phyloP scores from a whole-genome alignment of 2,888 invertebrate genomes.

The Xestia ashworthii region DNA sequence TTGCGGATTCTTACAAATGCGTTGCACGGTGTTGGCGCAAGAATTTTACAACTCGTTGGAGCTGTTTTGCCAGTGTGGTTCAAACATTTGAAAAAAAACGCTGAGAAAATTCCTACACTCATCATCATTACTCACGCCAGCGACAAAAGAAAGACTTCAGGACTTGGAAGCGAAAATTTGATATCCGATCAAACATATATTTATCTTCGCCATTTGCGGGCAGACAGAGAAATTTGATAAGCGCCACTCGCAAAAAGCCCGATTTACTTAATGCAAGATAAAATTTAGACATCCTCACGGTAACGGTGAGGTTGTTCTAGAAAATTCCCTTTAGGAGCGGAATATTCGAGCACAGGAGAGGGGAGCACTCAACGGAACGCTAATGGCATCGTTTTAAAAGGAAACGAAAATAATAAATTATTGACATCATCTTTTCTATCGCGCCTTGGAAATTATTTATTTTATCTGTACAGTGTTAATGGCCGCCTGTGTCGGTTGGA shows the following conservation, averaged over 20 bases:
- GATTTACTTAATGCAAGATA: constrained; percentile 79
- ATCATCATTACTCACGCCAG: constrained; percentile 60
- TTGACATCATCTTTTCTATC: constrained; percentile 84
- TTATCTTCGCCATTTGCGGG: constrained; percentile 63
- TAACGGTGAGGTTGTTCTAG: constrained; percentile 76
- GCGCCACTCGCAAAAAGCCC: constrained; percentile 72
- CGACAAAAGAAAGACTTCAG: constrained; percentile 59
- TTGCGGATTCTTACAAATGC: constrained; percentile 22
- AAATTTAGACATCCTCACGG: constrained; percentile 78
- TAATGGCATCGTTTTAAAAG: constrained; percentile 86
- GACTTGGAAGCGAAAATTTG: constrained; percentile 65
- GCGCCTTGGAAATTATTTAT: constrained; percentile 81
- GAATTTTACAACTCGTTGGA: constrained; percentile 13
- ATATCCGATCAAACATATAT: constrained; percentile 71
- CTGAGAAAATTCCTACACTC: constrained; percentile 50
- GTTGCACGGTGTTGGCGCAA: not conserved
- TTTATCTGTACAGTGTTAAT: constrained; percentile 73
- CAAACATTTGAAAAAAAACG: constrained; percentile 31
- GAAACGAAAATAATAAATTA: constrained; percentile 88
- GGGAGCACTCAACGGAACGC: constrained; percentile 81
- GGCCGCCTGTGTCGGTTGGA: constrained; percentile 67
- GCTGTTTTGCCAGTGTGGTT: constrained; percentile 14
- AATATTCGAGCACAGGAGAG: constrained; percentile 79
- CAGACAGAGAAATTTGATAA: constrained; percentile 76
- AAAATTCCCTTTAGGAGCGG: constrained; percentile 77